Base-by-base conservation (phyloP, 1,140 invertebrate genomes). In the Mamestra configurata region DNA sequence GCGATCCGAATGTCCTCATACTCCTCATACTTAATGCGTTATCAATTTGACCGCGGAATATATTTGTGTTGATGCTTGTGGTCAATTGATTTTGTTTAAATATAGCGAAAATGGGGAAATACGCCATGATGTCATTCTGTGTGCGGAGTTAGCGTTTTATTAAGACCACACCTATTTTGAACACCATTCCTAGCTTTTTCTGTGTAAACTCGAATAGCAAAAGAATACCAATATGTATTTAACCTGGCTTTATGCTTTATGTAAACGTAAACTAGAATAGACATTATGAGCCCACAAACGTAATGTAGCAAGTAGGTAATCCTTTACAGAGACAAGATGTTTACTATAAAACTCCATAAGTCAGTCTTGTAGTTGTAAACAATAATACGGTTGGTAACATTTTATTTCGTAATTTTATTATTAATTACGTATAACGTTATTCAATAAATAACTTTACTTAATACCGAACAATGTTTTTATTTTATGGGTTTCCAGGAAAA, bases 101-200 rank as follows among this genome's bases (percentile, higher is more conserved):
- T 35, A 57, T 73, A 75, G 37, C 3, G 37, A 59, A 59, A 53
- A 59, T 75, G 71, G 55, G 35, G 53, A 73, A 37, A 75, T 59
- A 37, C 20, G 8, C 11, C 20, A 75, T 75, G 71, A 46, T 59
- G 53, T 57, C 53, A 75, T 24, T 31, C 7, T 27, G 3, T 53
- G 15, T 31, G 6, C 22, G 5, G 6, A 49, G 13, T 15, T 46
- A 5, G 43, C 15, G 13, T n/a, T 49, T n/a, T 49, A 49, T 49
- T 2, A n/a, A 49, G 0, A 4, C 43, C 43, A 15, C 43, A 49
- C 43, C 13, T 49, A 49, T 49, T 49, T 40, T 40, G 37, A 10
- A 40, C 10, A 10, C 37, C 37, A 10, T 35, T 35, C 10, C 53
- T 55, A 20, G 18, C 53, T 55, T 24, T 55, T n/a, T 49, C 10